Percentiles rank a stretch among this genome's conserved stretches.
Conservation (phyloP, 2,888 invertebrate genomes). For the Taphrorychus bicolor region DNA sequence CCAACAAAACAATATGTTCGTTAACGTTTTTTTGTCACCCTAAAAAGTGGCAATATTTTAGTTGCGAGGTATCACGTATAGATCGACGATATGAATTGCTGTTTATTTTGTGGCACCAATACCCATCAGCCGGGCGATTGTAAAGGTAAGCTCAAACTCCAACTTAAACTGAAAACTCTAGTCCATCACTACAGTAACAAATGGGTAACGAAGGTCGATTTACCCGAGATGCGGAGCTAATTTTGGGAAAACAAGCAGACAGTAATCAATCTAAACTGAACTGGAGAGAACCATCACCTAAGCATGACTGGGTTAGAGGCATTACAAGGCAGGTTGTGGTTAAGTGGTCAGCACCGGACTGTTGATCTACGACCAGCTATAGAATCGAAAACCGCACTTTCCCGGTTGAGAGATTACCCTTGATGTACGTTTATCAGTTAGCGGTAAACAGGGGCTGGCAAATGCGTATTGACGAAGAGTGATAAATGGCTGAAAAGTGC, state of each 20-base stretch:
- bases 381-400: slow-evolving; percentile 21
- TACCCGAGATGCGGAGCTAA: background rate
- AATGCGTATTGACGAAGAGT: background rate
- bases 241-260: slow-evolving; percentile 1
- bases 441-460: slow-evolving; percentile 7
- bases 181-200: background rate
- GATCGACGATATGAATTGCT: no score
- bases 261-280: slow-evolving; percentile 18
- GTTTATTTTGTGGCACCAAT: no score
- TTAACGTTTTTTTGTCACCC: no score
- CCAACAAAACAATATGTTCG: no score
- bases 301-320: slow-evolving; percentile 12
- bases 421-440: slow-evolving; percentile 21
- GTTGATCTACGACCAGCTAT: slow-evolving; percentile 31
- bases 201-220: slow-evolving; percentile 1
- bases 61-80: no score
- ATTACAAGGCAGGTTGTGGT: slow-evolving; percentile 22
- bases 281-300: slow-evolving; percentile 24
- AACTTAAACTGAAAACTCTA: background rate
- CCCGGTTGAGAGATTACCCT: slow-evolving; percentile 35
- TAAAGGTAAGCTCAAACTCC: no score
- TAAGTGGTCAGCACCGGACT: slow-evolving; percentile 21
- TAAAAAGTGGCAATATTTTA: no score
- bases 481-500: background rate
- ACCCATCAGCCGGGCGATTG: no score